phyloP scores from a whole-genome alignment of 2,797 vertebrate species.

The Anguilla obscura region DNA sequence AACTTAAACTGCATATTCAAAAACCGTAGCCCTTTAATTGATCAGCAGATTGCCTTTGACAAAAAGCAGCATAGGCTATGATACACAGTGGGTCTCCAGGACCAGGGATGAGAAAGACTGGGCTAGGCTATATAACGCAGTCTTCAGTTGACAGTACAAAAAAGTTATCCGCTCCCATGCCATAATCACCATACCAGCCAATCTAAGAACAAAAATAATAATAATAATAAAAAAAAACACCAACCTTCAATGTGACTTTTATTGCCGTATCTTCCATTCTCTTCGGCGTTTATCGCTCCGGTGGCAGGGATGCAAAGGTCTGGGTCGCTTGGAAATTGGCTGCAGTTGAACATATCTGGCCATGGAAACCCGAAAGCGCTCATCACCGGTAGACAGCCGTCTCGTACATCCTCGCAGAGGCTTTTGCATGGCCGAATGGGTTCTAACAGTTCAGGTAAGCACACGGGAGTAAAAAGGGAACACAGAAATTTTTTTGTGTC shows the following conservation, averaged over 20 bases:
- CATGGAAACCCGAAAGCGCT: conserved; percentile 80
- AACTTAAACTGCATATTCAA: no score
- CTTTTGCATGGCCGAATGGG: conserved; percentile 71
- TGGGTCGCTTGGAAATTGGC: conserved; percentile 68
- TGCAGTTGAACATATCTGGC: conserved; percentile 81
- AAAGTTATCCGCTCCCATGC: not conserved
- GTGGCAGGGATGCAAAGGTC: conserved; percentile 74
- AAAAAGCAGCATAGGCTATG: no score
- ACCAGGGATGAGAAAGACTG: no score
- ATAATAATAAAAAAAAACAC: not conserved
- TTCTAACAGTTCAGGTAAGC: conserved; percentile 68
- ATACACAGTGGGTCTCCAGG: no score
- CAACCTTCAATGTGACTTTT: conserved; percentile 68
- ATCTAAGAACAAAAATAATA: not conserved
- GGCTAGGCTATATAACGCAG: no score
- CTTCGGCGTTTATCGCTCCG: conserved; percentile 41
- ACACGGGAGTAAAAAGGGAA: conserved; percentile 79
- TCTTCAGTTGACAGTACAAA: no score
- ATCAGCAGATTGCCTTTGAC: no score
- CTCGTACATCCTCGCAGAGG: conserved; percentile 74
- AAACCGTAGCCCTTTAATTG: no score
- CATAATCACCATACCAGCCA: not conserved
- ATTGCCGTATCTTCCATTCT: conserved; percentile 49
- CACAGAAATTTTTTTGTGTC: conserved; percentile 81
- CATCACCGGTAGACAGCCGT: conserved; percentile 79